Base-by-base conservation (phyloP, 2,888 invertebrate species). In the Tiliacea aurago region DNA sequence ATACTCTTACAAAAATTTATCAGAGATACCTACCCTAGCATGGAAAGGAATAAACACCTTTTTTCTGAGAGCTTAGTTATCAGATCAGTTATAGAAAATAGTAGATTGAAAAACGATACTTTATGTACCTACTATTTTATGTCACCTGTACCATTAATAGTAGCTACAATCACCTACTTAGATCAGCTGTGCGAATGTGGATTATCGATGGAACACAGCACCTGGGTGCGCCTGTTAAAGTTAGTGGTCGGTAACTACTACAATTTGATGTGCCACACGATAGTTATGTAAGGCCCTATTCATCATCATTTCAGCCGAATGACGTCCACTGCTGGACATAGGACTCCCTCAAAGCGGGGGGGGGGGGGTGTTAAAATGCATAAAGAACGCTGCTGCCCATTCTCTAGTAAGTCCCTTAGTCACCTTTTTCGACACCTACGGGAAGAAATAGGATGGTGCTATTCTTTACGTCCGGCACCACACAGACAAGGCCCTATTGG, bases 131-230 rank as follows among this genome's bases (percentile, higher is more conserved):
- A n/a, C 11, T 51, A n/a, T n/a, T n/a, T 10, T 51, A 1, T 5
- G 4, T 13, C 2, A 53, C 6, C 7, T 45, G 11, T 66, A 23
- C 43, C 37, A 66, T 61, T 18, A n/a, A 43, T 43, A 67, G 15
- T 37, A 37, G 51, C 59, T 28, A 11, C 37, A 15, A 13, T 61
- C 6, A 15, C n/a, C 28, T 45, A 43, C 49, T n/a, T 61, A 23
- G 13, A 43, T 15, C 2, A 62, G 18, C 9, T 6, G 45, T 49
- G 18, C 28, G 20, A 41, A 43, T 33, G 51, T 58, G 53, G 33
- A 23, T 0, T 63, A 78, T 80, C 47, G 80, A 80, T 80, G 58
- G 37, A 1, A 15, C 23, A 10, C 33, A 18, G 13, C 28, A 10
- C 41, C 33, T n/a, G 43, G 73, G 20, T 13, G 49, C 37, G 61